Base-by-base conservation (phyloP, 2,888 invertebrate genomes). In the Limnephilus lunatus region DNA sequence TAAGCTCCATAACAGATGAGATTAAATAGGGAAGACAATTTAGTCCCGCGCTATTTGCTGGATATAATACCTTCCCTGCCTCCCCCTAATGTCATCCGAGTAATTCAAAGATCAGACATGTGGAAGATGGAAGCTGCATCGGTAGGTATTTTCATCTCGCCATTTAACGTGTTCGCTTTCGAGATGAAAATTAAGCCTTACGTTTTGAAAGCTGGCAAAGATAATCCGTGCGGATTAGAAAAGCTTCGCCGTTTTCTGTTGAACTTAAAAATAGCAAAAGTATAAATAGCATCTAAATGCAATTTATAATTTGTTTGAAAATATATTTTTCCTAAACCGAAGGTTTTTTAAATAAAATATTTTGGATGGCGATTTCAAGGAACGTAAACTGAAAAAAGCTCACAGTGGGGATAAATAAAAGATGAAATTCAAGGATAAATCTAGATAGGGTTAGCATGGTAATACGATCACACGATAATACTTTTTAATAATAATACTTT, bases 1-100 rank as follows among this genome's bases (percentile, higher is more conserved):
- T 90, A 82, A 83, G 82, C 81, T 82, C 82, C 25, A 81, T 35
- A 82, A 82, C 82, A 30, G 31, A 81, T 82, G n/a, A 31, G 48
- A 82, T 81, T 90, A 90, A 68, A 68, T 39, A 30, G n/a, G 31
- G 12, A 35, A 25, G 81, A 32, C 86, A 48, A n/a, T 86, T 86
- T 44, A 86, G 86, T 86, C 86, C 86, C 48, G 48, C 14, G 86
- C 35, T 68, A 68, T 25, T 68, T n/a, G 68, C 68, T 68, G 68
- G 68, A 25, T 68, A 68, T n/a, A 68, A 68, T 68, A 25, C 19
- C 19, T 25, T 82, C 15, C 31, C 32, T 5, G n/a, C 15, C 35
- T 83, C 19, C 32, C 35, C 35, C 2, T 83, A 83, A 83, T 83
- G 35, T n/a, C 68, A 9, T n/a, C 25, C 9, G 25, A n/a, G 68